Conservation (phyloP, 2,888 invertebrate genomes). For the Ophion ventricosus region DNA sequence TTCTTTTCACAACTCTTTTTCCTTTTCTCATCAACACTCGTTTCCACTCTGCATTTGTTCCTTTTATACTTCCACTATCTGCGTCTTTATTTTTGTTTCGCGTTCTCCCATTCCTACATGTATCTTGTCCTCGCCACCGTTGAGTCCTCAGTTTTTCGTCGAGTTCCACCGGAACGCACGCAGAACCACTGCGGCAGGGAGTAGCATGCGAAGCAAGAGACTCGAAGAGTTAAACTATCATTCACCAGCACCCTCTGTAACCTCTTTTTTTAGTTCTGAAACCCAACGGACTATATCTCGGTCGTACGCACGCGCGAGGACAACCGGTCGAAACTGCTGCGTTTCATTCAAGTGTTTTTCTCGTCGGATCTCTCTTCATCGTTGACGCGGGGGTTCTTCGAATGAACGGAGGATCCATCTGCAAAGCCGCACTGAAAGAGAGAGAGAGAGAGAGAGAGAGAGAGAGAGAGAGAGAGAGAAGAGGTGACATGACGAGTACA, state of each 20-base stretch:
- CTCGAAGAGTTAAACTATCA: slow-evolving; percentile 31
- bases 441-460: background rate
- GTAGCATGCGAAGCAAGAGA: slow-evolving; percentile 2
- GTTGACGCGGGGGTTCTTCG: slow-evolving; percentile 13
- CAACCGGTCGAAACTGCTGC: slow-evolving; percentile 35
- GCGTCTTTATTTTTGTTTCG: slow-evolving; percentile 3
- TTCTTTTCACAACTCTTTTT: background rate
- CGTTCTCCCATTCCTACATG: slow-evolving; percentile 21
- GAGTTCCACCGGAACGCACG: slow-evolving; percentile 26
- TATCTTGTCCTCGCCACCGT: background rate
- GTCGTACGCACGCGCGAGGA: slow-evolving; percentile 32
- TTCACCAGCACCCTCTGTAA: slow-evolving; percentile 43
- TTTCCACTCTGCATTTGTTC: background rate
- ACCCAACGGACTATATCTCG: slow-evolving; percentile 34
- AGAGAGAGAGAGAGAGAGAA: background rate
- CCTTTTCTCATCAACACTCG: background rate
- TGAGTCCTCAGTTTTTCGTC: slow-evolving; percentile 45
- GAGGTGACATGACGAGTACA: background rate
- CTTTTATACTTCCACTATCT: background rate
- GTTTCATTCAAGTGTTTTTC: slow-evolving; percentile 59
- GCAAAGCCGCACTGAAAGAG: background rate
- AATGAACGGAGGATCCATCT: slow-evolving; percentile 27
- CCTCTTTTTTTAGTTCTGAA: slow-evolving; percentile 43
- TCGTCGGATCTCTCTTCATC: slow-evolving; percentile 21
- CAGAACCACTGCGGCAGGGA: slow-evolving; percentile 26